These are phyloP conservation scores for Parazoanthus atlanticus DNA, from an alignment of 92 coral and sea anemone genomes.

Conservation along the genomic window DNA sequence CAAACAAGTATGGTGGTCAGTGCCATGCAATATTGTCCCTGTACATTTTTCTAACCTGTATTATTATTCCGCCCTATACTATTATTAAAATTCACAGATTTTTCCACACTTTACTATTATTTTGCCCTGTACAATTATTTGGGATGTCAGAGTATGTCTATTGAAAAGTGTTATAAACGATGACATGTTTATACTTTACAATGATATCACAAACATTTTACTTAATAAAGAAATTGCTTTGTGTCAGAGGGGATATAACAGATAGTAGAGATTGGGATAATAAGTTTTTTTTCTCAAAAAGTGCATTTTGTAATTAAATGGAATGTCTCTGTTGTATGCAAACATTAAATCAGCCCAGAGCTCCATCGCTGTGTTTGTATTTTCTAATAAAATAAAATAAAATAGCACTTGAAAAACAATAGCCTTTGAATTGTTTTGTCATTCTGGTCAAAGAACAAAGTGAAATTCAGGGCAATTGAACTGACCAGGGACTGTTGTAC, in stretches of 20 bases:
- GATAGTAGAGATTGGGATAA: not conserved
- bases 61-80: too few relatives aligned
- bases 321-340: slow-evolving; percentile 5
- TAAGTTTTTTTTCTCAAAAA: not conserved
- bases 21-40: too few relatives aligned
- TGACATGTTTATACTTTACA: not conserved
- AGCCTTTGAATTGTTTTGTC: not conserved
- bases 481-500: slow-evolving; percentile 16
- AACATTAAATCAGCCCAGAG: too few relatives aligned
- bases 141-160: too few relatives aligned
- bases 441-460: not conserved
- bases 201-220: not conserved
- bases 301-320: not conserved
- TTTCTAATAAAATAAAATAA: not conserved
- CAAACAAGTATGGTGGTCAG: too few relatives aligned
- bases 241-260: slow-evolving; percentile 8
- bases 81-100: too few relatives aligned
- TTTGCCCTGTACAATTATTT: too few relatives aligned
- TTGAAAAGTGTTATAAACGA: not conserved
- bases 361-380: not conserved
- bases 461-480: slow-evolving; percentile 2
- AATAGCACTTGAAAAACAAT: slow-evolving; percentile 15
- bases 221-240: not conserved
- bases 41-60: too few relatives aligned
- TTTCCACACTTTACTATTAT: too few relatives aligned